These are phyloP conservation scores for Enchytraeus crypticus DNA, from an alignment of 2,888 invertebrate species.

Conservation along the genomic window DNA sequence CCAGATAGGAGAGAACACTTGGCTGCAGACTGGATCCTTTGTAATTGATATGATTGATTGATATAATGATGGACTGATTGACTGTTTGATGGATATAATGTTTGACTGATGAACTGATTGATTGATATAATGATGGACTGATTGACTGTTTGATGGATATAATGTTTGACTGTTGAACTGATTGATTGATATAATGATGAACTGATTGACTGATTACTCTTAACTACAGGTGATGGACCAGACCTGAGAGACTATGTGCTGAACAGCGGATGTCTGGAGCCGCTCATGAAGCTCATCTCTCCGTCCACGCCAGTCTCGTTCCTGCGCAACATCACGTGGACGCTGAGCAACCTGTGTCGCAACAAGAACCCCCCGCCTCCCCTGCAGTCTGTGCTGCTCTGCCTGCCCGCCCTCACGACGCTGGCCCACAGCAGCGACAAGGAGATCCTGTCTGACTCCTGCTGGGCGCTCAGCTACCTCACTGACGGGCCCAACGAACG, in stretches of 20 bases:
- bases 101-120: too few relatives aligned
- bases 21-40: too few relatives aligned
- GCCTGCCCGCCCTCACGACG: slow-evolving; percentile 67
- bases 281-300: slow-evolving; percentile 61
- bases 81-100: too few relatives aligned
- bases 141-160: too few relatives aligned
- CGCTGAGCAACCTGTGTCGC: slow-evolving; percentile 83
- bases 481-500: slow-evolving; percentile 85
- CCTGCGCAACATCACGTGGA: slow-evolving; percentile 81
- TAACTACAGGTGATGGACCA: slow-evolving; percentile 48
- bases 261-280: slow-evolving; percentile 61
- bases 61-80: too few relatives aligned
- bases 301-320: slow-evolving; percentile 56
- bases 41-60: too few relatives aligned
- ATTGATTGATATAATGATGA: too few relatives aligned
- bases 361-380: slow-evolving; percentile 85
- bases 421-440: slow-evolving; percentile 58
- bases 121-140: too few relatives aligned
- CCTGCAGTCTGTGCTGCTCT: slow-evolving; percentile 64
- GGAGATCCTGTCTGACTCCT: slow-evolving; percentile 67
- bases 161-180: too few relatives aligned
- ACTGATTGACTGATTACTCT: background rate
- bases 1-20: too few relatives aligned
- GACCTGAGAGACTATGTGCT: slow-evolving; percentile 73
- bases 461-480: slow-evolving; percentile 88